Percentiles rank a stretch among this genome's conserved stretches.
Conservation (phyloP, 2,113 vertebrate species). For the Chiloscyllium plagiosum region DNA sequence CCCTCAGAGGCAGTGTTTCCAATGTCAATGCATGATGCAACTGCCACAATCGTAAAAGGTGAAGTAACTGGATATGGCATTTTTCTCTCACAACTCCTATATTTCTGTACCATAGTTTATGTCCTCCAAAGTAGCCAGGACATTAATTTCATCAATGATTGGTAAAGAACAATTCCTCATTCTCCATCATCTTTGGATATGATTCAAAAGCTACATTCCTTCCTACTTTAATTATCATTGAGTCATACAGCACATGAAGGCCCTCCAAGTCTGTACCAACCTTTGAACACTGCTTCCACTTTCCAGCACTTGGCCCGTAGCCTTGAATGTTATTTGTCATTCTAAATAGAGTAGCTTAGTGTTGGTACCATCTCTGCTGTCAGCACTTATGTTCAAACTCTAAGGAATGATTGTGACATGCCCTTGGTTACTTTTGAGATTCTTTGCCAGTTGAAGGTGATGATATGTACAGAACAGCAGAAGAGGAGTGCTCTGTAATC, state of each 20-base stretch:
- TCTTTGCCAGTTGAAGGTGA: background rate
- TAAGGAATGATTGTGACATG: background rate
- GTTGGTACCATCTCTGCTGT: background rate
- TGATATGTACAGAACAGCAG: background rate
- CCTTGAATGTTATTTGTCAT: background rate
- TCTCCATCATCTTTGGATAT: background rate
- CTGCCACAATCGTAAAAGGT: background rate
- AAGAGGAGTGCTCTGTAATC: background rate
- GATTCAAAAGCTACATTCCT: background rate
- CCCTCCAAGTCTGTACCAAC: too few relatives aligned
- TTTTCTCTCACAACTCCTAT: background rate
- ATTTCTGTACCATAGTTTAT: background rate
- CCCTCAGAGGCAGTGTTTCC: background rate
- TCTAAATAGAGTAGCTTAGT: background rate
- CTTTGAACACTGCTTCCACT: too few relatives aligned
- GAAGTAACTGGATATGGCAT: too few relatives aligned
- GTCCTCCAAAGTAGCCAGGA: background rate
- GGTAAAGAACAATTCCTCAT: background rate
- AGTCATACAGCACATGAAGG: too few relatives aligned
- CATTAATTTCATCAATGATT: background rate
- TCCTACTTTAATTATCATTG: background rate
- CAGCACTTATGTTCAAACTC: background rate
- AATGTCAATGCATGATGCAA: background rate
- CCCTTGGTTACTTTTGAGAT: background rate
- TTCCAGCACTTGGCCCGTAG: too few relatives aligned